Percentiles rank a stretch among this genome's conserved stretches.
Conservation (phyloP, 2,888 invertebrate genomes). For the Orthosia gothica region DNA sequence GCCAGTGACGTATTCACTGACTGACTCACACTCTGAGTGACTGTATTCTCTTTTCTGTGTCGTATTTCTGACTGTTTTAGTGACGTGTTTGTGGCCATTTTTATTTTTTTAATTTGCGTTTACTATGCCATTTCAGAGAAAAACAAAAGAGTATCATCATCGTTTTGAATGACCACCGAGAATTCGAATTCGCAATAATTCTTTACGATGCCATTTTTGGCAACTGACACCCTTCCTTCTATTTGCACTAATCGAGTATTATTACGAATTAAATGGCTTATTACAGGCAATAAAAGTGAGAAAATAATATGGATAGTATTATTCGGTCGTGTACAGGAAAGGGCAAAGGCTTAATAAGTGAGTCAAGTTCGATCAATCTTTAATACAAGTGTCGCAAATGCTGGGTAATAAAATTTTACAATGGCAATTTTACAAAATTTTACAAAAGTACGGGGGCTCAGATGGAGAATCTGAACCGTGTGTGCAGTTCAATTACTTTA, state of each 20-base stretch:
- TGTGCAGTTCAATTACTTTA: constrained; percentile 54
- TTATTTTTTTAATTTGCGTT: neutral
- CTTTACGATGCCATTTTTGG: constrained; percentile 42
- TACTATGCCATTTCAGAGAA: neutral
- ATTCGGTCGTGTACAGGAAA: constrained; percentile 69
- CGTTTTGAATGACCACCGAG: constrained; percentile 31
- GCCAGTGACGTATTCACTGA: no score
- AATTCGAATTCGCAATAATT: constrained; percentile 38
- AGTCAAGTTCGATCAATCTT: constrained; percentile 74
- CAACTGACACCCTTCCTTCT: constrained; percentile 48
- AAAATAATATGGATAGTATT: constrained; percentile 74
- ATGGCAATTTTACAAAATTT: no score
- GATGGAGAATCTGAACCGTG: constrained; percentile 18
- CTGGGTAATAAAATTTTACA: constrained; percentile 87
- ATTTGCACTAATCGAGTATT: constrained; percentile 62
- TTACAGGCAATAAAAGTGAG: constrained; percentile 77
- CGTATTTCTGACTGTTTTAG: no score
- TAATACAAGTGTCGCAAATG: constrained; percentile 83
- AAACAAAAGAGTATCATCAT: constrained; percentile 43
- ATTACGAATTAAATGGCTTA: constrained; percentile 70
- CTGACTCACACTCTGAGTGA: no score
- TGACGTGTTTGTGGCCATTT: no score
- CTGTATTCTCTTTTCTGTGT: no score
- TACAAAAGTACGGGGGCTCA: constrained; percentile 56
- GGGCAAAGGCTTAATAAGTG: constrained; percentile 74